Evolutionary conservation across 1,140 invertebrate genomes (phyloP), one percentile per base, ranked within the genome.

Genomic region (Musca domestica): DNA sequence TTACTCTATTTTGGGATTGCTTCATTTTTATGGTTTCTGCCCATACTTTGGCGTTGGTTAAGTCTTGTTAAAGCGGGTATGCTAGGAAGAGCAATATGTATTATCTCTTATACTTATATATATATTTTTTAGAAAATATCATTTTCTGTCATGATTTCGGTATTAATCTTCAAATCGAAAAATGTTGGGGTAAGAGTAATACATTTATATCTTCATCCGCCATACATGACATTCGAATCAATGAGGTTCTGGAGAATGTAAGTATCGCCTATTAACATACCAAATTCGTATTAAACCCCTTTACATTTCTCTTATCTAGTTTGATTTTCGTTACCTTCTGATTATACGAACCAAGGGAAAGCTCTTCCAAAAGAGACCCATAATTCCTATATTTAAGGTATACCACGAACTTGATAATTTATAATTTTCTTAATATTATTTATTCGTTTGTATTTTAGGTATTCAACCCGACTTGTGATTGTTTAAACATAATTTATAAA

Each of bases 161-260:
- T 12, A 72, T 86, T 56, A 86, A 88, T 72, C 83, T 84, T 19
- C 74, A 73, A 74, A 80, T 73, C 64, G 77, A 83, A 66, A 80
- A 79, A 68, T 80, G 78, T 63, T 70, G 82, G 68, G 74, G 79
- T 41, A 80, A 72, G 10, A 75, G 79, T 9, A 80, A 72, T 47
- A 74, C 81, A 69, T 85, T 86, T 71, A 81, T 88, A 71, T 83
- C 85, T 51, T 83, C 83, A 74, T 80, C 83, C 9, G 80, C 75
- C 56, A 78, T 88, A n/a, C 75, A 85, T 64, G 84, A 86, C 74
- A 74, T 88, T 67, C 84, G 87, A 68, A 86, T 88, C 17, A 87
- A 88, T 74, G 87, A 88, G 83, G 86, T 88, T 30, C 86, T 88
- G 69, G 82, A 81, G 69, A 82, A 84, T 76, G 87, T 88, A 76